Base-by-base conservation (phyloP, 1,140 invertebrate genomes). In the Drosophila watanabei region DNA sequence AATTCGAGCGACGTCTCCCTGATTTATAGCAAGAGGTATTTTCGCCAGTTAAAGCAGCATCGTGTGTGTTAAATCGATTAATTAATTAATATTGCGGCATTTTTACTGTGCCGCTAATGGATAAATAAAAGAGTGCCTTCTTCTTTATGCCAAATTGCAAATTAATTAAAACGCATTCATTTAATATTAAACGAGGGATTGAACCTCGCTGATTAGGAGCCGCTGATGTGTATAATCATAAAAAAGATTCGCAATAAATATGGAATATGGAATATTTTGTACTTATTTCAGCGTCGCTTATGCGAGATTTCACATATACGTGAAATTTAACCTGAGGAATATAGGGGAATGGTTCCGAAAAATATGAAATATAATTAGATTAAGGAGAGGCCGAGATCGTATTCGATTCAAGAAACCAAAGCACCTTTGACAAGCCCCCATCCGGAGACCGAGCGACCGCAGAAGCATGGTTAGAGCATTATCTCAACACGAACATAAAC, bases 141-240 rank as follows among this genome's bases (percentile, higher is more conserved):
- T 43, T 58, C 66, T 52, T 28, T 41, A 33, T 11, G 33, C 33
- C 60, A 71, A 71, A 80, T 78, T 68, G 72, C 64, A 66, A 70
- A 80, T 85, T 85, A 85, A 85, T 85, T 85, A 85, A 85, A 85
- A 70, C 72, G 49, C 60, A 77, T 73, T 80, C 54, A 73, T 69
- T 85, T 66, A 73, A 69, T 73, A 63, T 45, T 52, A 37, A 80
- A 84, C 56, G 41, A 70, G 35, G 65, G 64, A 59, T 49, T 43
- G 28, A 46, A 41, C 59, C 45, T 63, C 60, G 64, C 45, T 63
- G 78, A 64, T 84, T 84, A 82, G 80, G 28, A 60, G 4, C 39
- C 16, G 30, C 20, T 60, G 20, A 45, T 52, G 68, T 45, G 49
- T 11, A 24, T 39, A 73, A 28, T 71, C 24, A 71, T 45, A 11